These are phyloP conservation scores for Margaritifera margaritifera DNA, from an alignment of 2,888 invertebrate genomes.

Conservation along the genomic window DNA sequence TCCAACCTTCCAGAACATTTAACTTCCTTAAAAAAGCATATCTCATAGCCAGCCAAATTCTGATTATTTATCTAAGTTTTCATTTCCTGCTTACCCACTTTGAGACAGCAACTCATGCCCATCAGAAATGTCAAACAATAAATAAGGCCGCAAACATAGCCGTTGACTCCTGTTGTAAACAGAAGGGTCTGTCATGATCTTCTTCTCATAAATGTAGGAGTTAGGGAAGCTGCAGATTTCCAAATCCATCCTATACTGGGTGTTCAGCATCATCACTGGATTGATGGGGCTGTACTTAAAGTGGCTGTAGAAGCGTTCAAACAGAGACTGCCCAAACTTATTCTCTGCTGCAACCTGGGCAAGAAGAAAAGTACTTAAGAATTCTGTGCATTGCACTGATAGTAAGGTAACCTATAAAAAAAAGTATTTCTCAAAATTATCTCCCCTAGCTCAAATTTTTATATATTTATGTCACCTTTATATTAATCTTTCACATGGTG, in stretches of 20 bases:
- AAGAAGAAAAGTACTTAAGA: background rate
- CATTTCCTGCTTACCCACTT: background rate
- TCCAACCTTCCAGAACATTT: too few relatives aligned
- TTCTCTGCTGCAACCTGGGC: slow-evolving; percentile 81
- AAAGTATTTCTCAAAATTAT: too few relatives aligned
- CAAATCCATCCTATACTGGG: slow-evolving; percentile 90
- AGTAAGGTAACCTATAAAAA: too few relatives aligned
- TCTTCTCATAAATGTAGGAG: slow-evolving; percentile 80
- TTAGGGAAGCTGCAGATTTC: slow-evolving; percentile 88
- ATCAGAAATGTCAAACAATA: slow-evolving; percentile 77
- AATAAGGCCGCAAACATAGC: slow-evolving; percentile 76
- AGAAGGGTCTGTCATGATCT: slow-evolving; percentile 69
- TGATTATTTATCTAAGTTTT: too few relatives aligned
- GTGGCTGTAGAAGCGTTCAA: slow-evolving; percentile 81
- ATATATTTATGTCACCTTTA: too few relatives aligned
- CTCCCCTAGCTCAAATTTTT: too few relatives aligned
- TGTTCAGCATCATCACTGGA: slow-evolving; percentile 60
- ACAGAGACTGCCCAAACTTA: slow-evolving; percentile 84
- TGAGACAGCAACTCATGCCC: slow-evolving; percentile 56
- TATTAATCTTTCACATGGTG: too few relatives aligned
- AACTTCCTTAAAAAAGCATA: too few relatives aligned
- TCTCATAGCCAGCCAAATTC: too few relatives aligned
- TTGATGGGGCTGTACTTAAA: slow-evolving; percentile 63
- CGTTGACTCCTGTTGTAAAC: slow-evolving; percentile 56
- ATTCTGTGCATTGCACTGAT: too few relatives aligned